Conservation (phyloP, 1,140 invertebrate species). For the Hesperophylax magnus region DNA sequence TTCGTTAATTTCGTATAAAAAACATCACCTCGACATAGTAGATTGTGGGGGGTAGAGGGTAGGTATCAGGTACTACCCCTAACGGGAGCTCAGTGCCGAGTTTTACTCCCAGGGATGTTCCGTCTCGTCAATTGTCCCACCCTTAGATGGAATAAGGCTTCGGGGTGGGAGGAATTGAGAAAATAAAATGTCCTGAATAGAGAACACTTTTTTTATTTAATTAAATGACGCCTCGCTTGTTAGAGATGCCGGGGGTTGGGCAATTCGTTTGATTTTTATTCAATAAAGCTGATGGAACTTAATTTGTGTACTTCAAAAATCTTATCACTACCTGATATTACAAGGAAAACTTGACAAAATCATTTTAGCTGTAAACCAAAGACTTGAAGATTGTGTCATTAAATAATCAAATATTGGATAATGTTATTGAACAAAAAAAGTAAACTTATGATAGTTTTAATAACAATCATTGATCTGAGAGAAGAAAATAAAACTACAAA, state of each 20-base stretch:
- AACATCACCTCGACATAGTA: not conserved
- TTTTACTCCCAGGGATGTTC: not conserved
- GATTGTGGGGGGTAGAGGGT: not conserved
- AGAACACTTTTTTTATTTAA: slow-evolving; percentile 17
- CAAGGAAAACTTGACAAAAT: too few relatives aligned
- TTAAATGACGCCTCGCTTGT: slow-evolving; percentile 18
- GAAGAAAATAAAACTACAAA: too few relatives aligned
- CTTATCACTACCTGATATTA: too few relatives aligned
- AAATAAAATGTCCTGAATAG: not conserved
- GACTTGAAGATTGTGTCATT: too few relatives aligned
- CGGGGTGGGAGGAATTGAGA: not conserved
- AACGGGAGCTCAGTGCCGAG: not conserved
- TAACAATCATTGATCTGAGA: too few relatives aligned
- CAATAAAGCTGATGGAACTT: too few relatives aligned
- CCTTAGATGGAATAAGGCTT: not conserved
- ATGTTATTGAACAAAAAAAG: too few relatives aligned
- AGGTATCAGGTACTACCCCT: not conserved
- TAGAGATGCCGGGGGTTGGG: not conserved
- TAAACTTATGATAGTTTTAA: too few relatives aligned
- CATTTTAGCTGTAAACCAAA: too few relatives aligned
- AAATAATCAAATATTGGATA: too few relatives aligned
- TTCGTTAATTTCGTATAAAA: not conserved
- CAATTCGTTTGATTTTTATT: not conserved
- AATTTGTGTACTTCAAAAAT: too few relatives aligned
- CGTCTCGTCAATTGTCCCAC: slow-evolving; percentile 12